These are phyloP conservation scores for Desmodus rotundus DNA, from an alignment of 2,113 vertebrate genomes.

Conservation along the genomic window DNA sequence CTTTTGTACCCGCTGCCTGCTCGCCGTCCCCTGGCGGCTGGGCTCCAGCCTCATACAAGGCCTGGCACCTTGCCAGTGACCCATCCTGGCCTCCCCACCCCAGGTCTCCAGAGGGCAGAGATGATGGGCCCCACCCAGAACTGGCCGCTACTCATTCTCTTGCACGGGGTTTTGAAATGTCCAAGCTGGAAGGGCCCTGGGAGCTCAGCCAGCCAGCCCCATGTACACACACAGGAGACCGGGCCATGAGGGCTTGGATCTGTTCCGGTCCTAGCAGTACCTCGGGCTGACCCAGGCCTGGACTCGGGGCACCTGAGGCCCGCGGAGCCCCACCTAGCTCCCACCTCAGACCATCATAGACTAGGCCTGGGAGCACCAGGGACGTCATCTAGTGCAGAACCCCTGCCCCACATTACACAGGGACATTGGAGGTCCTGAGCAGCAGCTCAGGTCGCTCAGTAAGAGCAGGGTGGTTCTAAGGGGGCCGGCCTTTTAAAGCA, in stretches of 20 bases:
- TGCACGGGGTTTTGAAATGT: slow-evolving; percentile 60
- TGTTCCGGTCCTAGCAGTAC: background rate
- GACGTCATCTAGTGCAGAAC: background rate
- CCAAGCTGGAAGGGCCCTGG: slow-evolving; percentile 25
- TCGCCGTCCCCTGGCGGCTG: background rate
- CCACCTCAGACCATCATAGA: background rate
- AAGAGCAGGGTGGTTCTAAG: background rate
- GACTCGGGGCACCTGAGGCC: background rate
- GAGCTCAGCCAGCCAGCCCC: slow-evolving; percentile 3
- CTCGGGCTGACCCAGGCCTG: background rate
- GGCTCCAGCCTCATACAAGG: slow-evolving; percentile 55
- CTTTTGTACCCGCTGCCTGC: slow-evolving; percentile 19
- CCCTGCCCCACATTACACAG: background rate
- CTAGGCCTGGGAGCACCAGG: background rate
- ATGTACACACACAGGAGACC: background rate
- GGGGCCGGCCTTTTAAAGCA: background rate
- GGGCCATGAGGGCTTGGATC: background rate
- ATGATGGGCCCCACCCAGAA: slow-evolving; percentile 57
- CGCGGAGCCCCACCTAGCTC: background rate
- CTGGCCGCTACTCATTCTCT: slow-evolving; percentile 54
- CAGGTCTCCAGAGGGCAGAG: slow-evolving; percentile 63
- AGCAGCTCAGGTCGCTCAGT: background rate
- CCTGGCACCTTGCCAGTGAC: slow-evolving; percentile 64
- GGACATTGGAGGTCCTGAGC: background rate
- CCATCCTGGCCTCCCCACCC: slow-evolving; percentile 52